phyloP scores from a whole-genome alignment of 2,113 vertebrate species.

The Nycticorax nycticorax region DNA sequence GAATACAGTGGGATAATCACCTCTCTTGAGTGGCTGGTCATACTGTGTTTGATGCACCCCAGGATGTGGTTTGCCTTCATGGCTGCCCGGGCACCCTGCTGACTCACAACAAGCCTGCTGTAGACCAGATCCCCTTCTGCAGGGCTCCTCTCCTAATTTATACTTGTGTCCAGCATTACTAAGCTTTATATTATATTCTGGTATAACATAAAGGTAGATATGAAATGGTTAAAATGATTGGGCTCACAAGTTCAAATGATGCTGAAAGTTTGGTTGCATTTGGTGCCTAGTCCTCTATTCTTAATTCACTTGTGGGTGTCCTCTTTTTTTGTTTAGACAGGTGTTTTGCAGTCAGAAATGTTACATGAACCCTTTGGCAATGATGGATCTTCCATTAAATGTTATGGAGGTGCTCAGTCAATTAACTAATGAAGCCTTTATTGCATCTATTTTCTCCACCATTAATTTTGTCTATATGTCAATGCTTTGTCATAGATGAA shows the following conservation, averaged over 20 bases:
- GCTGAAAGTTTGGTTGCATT: neutral
- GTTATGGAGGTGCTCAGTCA: neutral
- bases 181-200: neutral
- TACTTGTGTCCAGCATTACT: neutral
- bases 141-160: neutral
- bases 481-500: neutral
- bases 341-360: neutral
- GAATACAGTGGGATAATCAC: accelerated
- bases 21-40: accelerated
- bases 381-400: neutral
- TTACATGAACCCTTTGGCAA: neutral
- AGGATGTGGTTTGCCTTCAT: neutral
- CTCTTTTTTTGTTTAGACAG: neutral
- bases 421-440: neutral
- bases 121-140: neutral
- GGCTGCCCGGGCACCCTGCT: neutral
- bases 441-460: neutral
- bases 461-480: neutral
- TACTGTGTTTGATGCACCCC: neutral
- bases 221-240: neutral
- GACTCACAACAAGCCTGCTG: neutral
- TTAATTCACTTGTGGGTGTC: neutral
- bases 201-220: neutral
- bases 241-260: neutral
- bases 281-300: neutral